These are phyloP conservation scores for Sphinx pinastri DNA, from an alignment of 2,888 invertebrate genomes.

Conservation along the genomic window DNA sequence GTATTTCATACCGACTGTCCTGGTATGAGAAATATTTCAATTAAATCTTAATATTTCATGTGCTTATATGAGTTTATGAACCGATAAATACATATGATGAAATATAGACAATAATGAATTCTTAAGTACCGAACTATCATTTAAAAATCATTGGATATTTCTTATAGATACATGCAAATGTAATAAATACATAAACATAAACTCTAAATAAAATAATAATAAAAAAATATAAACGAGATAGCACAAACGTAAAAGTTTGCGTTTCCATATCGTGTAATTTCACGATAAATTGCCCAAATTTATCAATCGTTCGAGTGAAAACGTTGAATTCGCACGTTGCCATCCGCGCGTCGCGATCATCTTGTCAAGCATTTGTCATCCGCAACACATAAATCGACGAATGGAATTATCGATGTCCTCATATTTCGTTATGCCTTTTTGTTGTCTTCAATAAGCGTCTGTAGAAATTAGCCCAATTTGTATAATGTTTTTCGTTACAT, in stretches of 20 bases:
- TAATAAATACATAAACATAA: no score
- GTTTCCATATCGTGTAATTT: slow-evolving; percentile 61
- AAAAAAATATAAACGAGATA: slow-evolving; percentile 27
- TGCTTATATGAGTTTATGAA: no score
- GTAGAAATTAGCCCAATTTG: not conserved
- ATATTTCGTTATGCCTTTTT: not conserved
- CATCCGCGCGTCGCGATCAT: slow-evolving; percentile 37
- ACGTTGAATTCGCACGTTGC: slow-evolving; percentile 55
- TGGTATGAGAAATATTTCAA: not conserved
- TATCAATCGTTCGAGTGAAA: slow-evolving; percentile 56
- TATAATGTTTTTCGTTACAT: no score
- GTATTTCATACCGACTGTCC: no score
- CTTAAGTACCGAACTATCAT: no score
- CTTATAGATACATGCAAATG: no score
- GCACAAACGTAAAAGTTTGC: slow-evolving; percentile 45
- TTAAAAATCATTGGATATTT: no score
- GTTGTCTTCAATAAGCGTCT: not conserved
- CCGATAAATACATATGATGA: no score
- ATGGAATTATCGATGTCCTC: slow-evolving; percentile 17
- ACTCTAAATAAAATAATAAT: no score
- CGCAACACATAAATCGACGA: slow-evolving; percentile 30
- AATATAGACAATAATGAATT: no score
- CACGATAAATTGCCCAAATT: slow-evolving; percentile 64
- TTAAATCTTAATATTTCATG: no score
- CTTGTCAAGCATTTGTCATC: slow-evolving; percentile 50